Conservation (phyloP, 2,113 vertebrate species). For the Hippoglossus stenolepis region DNA sequence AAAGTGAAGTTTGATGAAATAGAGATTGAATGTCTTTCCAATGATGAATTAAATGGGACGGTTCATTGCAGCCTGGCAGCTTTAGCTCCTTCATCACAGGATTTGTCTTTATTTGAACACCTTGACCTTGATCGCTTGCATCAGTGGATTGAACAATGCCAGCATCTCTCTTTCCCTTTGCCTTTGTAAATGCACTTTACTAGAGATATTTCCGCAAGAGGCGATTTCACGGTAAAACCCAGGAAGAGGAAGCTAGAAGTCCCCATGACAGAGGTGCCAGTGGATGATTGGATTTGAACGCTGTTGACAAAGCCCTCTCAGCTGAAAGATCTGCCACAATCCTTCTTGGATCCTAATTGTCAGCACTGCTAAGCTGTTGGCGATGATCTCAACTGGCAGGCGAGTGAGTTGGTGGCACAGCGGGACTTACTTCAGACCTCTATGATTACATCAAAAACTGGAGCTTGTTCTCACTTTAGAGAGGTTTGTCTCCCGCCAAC, state of each 20-base stretch:
- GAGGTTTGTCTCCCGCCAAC: slow-evolving; percentile 21
- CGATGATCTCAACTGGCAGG: slow-evolving; percentile 47
- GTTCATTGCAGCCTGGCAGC: slow-evolving; percentile 28
- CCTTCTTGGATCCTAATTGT: slow-evolving; percentile 64
- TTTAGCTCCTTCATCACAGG: slow-evolving; percentile 28
- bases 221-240: slow-evolving; percentile 35
- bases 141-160: slow-evolving; percentile 7
- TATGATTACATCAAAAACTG: slow-evolving; percentile 49
- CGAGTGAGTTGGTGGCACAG: slow-evolving; percentile 34
- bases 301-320: slow-evolving; percentile 59
- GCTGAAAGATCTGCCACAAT: slow-evolving; percentile 62
- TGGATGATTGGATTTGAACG: slow-evolving; percentile 64
- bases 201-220: slow-evolving; percentile 23
- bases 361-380: slow-evolving; percentile 68
- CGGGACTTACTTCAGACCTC: slow-evolving; percentile 52
- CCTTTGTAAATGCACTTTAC: slow-evolving; percentile 33
- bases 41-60: slow-evolving; percentile 43
- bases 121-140: slow-evolving; percentile 48
- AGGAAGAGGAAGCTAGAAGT: slow-evolving; percentile 34
- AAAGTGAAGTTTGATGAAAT: slow-evolving; percentile 58
- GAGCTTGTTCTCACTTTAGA: slow-evolving; percentile 29
- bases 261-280: slow-evolving; percentile 46
- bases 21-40: slow-evolving; percentile 51
- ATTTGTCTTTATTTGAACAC: slow-evolving; percentile 45
- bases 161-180: slow-evolving; percentile 10